Evolutionary conservation across 2,113 vertebrate species (phyloP), one percentile per base, ranked within the genome.

Genomic region (Ardeotis arabs): DNA sequence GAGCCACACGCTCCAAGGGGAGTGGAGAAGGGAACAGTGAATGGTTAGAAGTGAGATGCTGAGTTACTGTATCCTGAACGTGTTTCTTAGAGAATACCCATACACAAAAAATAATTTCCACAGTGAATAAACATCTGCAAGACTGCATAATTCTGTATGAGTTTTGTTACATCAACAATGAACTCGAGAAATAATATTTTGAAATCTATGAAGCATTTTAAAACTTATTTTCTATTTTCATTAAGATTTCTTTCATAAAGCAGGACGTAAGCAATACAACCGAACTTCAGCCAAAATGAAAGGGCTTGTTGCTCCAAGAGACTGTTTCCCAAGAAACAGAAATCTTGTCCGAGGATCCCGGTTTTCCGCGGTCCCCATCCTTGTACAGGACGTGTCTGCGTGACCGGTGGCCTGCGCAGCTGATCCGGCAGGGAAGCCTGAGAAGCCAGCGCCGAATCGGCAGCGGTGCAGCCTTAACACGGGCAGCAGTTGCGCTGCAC

Each of bases 21-120:
- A 96, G 50, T n/a, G 92, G 85, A 89, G 79, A 94, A 95, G 73
- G 90, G 29, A 89, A 18, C 77, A 62, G 77, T 78, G 67, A 25
- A 60, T 49, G 74, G 45, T 95, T 67, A 72, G 33, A 92, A 27
- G 21, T 76, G 89, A 96, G 93, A 72, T 93, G 89, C n/a, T 22
- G 14, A 84, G 41, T 56, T 90, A 31, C 80, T 77, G 53, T 80
- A 69, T 78, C 93, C 83, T 79, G 84, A 90, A 93, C 27, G 37
- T 1, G 2, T 74, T 92, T 89, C 83, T 84, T 29, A 59, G 27
- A 47, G 60, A 78, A 47, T 49, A 37, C 4, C 12, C 41, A 74
- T 74, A 56, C 52, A 84, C 20, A 83, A 74, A 92, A 84, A 78
- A 52, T 6, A 15, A 29, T 53, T 82, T 83, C 33, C 28, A 62